A percentile compares a stretch with the other conserved stretches of the same genome.
These are phyloP conservation scores for Amiota communis DNA, from an alignment of 2,888 invertebrate genomes.

Conservation along the genomic window DNA sequence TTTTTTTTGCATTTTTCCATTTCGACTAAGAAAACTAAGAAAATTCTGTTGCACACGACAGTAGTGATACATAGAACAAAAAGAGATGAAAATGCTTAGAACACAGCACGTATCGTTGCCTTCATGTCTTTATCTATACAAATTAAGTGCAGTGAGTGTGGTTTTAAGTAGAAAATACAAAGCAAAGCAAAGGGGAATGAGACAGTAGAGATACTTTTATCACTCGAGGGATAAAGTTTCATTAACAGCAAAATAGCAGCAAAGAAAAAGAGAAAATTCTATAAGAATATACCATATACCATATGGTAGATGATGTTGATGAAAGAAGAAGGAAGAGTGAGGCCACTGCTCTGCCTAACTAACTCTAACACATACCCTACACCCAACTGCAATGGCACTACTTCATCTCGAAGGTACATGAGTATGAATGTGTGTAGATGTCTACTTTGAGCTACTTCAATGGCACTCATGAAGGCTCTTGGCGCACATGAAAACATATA, in stretches of 20 bases:
- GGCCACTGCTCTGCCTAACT: no score
- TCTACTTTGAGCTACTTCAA: slow-evolving; percentile 36
- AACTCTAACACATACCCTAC: no score
- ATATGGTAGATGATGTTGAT: no score
- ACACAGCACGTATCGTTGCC: not conserved
- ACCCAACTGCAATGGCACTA: slow-evolving; percentile 21
- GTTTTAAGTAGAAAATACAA: not conserved
- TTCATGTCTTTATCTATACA: slow-evolving; percentile 20
- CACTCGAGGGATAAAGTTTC: slow-evolving; percentile 67
- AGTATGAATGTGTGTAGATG: no score
- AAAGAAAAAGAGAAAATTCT: no score
- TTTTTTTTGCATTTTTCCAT: not conserved
- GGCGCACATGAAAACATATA: slow-evolving; percentile 19
- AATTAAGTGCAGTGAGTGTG: slow-evolving; percentile 51
- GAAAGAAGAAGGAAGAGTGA: no score
- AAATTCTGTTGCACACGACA: not conserved
- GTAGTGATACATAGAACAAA: not conserved
- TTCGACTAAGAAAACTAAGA: not conserved
- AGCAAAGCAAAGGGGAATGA: no score
- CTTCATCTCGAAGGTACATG: slow-evolving; percentile 38
- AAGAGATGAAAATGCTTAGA: slow-evolving; percentile 1
- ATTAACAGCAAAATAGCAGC: slow-evolving; percentile 55
- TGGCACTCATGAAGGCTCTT: slow-evolving; percentile 52
- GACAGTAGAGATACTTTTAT: not conserved
- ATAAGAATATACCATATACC: no score